Evolutionary conservation across 2,888 invertebrate genomes (phyloP).

Genomic region (Clunio marinus): DNA sequence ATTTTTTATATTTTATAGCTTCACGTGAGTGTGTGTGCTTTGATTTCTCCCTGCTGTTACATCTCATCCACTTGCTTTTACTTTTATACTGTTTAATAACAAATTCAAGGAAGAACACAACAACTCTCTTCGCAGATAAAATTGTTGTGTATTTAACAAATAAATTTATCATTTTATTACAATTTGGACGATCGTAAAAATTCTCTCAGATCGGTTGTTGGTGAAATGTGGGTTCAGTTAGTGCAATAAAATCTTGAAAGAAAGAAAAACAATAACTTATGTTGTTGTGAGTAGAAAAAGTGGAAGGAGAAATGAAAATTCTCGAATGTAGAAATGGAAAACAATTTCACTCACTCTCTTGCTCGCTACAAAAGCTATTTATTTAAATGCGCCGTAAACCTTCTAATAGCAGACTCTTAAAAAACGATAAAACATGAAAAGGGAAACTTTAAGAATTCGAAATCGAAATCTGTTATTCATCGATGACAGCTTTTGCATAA

Average conservation of each 20-base stretch:
- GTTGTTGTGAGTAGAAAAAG: background rate
- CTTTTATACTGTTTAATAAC: background rate
- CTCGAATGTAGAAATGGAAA: background rate
- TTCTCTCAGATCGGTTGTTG: background rate
- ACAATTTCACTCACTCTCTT: background rate
- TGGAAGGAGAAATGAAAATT: background rate
- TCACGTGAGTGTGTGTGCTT: background rate
- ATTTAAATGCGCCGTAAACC: background rate
- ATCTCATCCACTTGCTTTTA: background rate
- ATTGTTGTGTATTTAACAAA: constrained; percentile 35
- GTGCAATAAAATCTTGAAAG: background rate
- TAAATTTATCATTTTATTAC: constrained; percentile 39
- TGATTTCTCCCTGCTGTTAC: background rate
- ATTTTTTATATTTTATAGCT: constrained; percentile 20
- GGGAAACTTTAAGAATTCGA: background rate
- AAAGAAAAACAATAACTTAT: background rate
- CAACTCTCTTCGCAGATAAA: no score
- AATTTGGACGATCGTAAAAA: constrained; percentile 34
- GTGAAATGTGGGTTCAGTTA: background rate
- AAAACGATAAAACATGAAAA: constrained; percentile 12
- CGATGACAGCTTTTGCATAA: background rate
- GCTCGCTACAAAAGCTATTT: background rate
- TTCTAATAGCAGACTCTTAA: constrained; percentile 12
- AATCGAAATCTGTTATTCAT: no score
- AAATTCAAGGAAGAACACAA: no score